Base-by-base conservation (phyloP, 2,113 vertebrate species). In the Chiloscyllium plagiosum region DNA sequence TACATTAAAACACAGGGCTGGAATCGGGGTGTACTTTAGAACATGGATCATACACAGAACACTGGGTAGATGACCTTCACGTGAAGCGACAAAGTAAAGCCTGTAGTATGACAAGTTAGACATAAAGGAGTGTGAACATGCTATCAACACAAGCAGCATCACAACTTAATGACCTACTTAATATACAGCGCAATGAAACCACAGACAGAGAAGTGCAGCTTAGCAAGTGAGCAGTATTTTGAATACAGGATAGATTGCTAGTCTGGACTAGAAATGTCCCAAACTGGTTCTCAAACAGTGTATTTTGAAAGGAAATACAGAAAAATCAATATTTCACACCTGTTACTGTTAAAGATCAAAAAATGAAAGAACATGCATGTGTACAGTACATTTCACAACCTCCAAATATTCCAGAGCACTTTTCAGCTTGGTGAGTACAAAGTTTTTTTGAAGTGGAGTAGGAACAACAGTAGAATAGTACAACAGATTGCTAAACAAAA, bases 1-100 rank as follows among this genome's bases (percentile, higher is more conserved):
- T 42, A 98, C 98, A 93, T 98, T 98, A 95, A 98, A 98, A 66
- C 98, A 97, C 96, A 98, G 97, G 7, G 98, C 98, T 93, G 98
- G 98, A 94, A 98, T 98, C 8, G 98, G 98, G 3, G 98, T 98
- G 96, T 96, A 98, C 94, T 97, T 96, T 95, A 97, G 92, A 0
- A 98, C 96, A 89, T 98, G 98, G 96, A 98, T 98, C 98, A 98
- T 98, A 96, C 97, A 98, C 61, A 98, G 97, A 37, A 97, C 26
- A 33, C 97, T 98, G 4, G 98, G 98, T 7, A 98, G 97, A 47
- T 98, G 98, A 26, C 98, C 97, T 96, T 98, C 98, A 85, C 98
- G 97, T 66, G 98, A 98, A 6, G 98, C 98, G 50, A 98, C 98
- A 83, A 98, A 98, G 97, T 98, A 98, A 96, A 98, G 97, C 96